Conservation (phyloP, 2,797 vertebrate genomes). For the Aldrovandia affinis region DNA sequence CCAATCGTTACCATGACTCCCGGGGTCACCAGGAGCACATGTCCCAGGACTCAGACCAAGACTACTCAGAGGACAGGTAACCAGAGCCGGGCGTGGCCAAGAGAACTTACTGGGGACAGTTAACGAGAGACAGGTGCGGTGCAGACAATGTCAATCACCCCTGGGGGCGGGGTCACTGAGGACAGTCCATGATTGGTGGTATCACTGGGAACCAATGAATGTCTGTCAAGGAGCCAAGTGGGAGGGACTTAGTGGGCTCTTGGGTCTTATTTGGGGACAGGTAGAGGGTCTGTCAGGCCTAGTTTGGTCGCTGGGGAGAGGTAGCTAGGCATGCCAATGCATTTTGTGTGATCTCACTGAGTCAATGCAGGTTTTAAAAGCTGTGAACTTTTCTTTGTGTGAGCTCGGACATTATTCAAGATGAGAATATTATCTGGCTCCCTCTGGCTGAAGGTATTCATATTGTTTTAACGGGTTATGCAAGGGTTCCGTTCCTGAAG, state of each 20-base stretch:
- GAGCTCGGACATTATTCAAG: too few species aligned
- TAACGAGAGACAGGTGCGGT: not conserved
- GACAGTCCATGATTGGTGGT: not conserved
- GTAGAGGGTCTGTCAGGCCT: not conserved
- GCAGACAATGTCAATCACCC: not conserved
- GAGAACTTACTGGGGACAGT: not conserved
- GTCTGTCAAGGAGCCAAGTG: not conserved
- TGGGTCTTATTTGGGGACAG: not conserved
- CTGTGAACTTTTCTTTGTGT: too few species aligned
- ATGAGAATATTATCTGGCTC: too few species aligned
- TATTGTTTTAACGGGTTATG: too few species aligned
- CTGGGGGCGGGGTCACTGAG: not conserved
- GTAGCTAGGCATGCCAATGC: not conserved
- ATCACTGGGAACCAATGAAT: not conserved
- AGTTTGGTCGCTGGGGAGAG: not conserved
- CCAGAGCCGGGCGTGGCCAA: not conserved
- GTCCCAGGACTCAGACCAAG: slow-evolving; percentile 89
- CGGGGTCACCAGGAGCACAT: slow-evolving; percentile 81
- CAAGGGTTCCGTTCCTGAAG: too few species aligned
- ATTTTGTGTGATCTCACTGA: too few species aligned
- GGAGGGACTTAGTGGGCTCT: not conserved
- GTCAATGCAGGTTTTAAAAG: too few species aligned
- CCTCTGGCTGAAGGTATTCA: too few species aligned
- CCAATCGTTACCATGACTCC: slow-evolving; percentile 88
- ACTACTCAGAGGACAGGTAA: slow-evolving; percentile 98